Evolutionary conservation across 2,797 vertebrate genomes (phyloP).

Genomic region (Enteromius afrohamiltoni): DNA sequence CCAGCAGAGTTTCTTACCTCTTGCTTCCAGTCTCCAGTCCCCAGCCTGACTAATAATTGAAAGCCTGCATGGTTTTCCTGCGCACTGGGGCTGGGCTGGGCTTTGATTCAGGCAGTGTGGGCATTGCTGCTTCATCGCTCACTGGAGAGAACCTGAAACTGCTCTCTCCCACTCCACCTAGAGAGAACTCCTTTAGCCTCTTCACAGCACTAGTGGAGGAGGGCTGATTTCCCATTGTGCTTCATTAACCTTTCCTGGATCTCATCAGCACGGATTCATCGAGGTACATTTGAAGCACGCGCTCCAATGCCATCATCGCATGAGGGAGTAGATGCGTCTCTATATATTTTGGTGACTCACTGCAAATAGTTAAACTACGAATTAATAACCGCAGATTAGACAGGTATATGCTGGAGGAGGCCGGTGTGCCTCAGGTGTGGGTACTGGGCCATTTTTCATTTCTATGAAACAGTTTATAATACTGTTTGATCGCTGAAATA

Average conservation of each 20-base stretch:
- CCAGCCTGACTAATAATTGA: conserved; percentile 47
- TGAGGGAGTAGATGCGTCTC: conserved; percentile 60
- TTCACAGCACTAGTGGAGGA: conserved; percentile 55
- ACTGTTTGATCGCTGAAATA: not conserved
- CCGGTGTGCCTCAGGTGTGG: conserved; percentile 52
- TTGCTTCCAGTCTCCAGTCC: conserved; percentile 36
- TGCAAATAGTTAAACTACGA: conserved; percentile 65
- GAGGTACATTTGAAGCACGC: conserved; percentile 65
- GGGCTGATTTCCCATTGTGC: conserved; percentile 77
- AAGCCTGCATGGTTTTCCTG: conserved; percentile 36
- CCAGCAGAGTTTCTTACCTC: conserved; percentile 29
- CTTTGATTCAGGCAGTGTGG: conserved; percentile 59
- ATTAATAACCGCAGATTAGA: conserved; percentile 58
- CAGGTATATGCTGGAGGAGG: conserved; percentile 31
- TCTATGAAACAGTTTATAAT: conserved; percentile 5
- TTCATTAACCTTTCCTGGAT: conserved; percentile 76
- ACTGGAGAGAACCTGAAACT: conserved; percentile 55
- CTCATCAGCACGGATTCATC: conserved; percentile 64
- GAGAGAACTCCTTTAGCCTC: conserved; percentile 59
- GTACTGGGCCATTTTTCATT: not conserved
- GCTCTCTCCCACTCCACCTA: conserved; percentile 54
- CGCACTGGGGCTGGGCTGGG: conserved; percentile 41
- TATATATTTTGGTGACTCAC: conserved; percentile 54
- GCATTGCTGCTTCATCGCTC: conserved; percentile 51
- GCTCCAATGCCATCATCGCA: conserved; percentile 29